phyloP scores from a whole-genome alignment of 2,113 vertebrate species.

The Vanacampus margaritifer region DNA sequence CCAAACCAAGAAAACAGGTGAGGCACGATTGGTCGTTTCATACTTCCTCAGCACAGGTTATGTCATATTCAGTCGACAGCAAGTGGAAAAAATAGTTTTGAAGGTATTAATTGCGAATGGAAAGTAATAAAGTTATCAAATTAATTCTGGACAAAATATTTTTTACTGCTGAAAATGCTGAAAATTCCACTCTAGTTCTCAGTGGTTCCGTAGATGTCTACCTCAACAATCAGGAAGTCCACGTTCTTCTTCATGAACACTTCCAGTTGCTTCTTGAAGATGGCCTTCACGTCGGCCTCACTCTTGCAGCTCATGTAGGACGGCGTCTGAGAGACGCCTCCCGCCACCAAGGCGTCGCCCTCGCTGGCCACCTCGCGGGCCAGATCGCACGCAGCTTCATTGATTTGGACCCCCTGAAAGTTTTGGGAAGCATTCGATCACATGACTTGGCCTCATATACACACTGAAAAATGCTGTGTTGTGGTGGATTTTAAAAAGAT shows the following conservation, averaged over 20 bases:
- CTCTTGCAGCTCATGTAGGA: slow-evolving; percentile 96
- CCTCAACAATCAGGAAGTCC: slow-evolving; percentile 97
- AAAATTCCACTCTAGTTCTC: too few species aligned
- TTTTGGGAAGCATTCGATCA: neutral
- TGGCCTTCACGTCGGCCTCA: slow-evolving; percentile 86
- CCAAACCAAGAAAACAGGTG: too few species aligned
- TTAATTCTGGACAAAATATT: too few species aligned
- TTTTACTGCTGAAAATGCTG: too few species aligned
- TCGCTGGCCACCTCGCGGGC: slow-evolving; percentile 89
- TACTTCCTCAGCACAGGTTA: too few species aligned
- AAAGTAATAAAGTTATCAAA: too few species aligned
- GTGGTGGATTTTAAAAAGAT: slow-evolving; percentile 16
- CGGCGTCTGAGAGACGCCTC: slow-evolving; percentile 95
- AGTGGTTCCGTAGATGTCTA: slow-evolving; percentile 41
- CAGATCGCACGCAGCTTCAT: slow-evolving; percentile 94
- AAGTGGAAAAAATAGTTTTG: too few species aligned
- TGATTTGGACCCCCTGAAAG: slow-evolving; percentile 83
- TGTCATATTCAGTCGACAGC: too few species aligned
- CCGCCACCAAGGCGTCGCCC: slow-evolving; percentile 90
- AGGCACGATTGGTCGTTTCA: too few species aligned
- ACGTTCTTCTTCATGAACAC: slow-evolving; percentile 90
- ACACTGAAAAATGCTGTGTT: too few species aligned
- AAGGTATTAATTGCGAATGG: too few species aligned
- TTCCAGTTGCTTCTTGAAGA: slow-evolving; percentile 85
- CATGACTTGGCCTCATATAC: neutral